phyloP scores from a whole-genome alignment of 2,888 invertebrate species.

The Pharmacophagus antenor region DNA sequence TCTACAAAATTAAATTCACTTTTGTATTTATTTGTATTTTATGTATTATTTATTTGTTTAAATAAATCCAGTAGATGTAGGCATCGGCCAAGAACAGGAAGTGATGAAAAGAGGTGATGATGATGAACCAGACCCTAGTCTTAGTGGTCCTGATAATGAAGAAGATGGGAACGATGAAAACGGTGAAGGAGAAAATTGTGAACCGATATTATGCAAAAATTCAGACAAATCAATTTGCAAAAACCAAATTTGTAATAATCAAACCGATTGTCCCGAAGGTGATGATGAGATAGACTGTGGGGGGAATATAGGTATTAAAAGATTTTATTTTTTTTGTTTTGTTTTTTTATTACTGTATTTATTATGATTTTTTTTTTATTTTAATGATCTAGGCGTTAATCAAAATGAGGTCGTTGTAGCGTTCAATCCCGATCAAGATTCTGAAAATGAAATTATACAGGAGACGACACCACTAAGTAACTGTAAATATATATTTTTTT shows the following conservation, averaged over 20 bases:
- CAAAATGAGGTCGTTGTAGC: slow-evolving; percentile 8
- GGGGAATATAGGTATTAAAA: not conserved
- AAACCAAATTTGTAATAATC: slow-evolving; percentile 39
- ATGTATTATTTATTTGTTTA: slow-evolving; percentile 21
- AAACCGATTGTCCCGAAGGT: slow-evolving; percentile 40
- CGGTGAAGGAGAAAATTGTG: not conserved
- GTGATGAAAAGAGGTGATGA: slow-evolving; percentile 8
- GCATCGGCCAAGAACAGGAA: not conserved
- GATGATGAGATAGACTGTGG: slow-evolving; percentile 42
- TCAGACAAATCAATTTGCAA: slow-evolving; percentile 37
- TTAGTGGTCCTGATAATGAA: not conserved
- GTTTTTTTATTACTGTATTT: slow-evolving; percentile 7
- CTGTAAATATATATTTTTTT: slow-evolving; percentile 31
- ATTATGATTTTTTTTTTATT: slow-evolving; percentile 29
- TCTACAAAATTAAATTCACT: not conserved
- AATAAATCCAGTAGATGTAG: not conserved
- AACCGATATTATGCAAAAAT: not conserved
- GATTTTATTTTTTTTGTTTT: not conserved
- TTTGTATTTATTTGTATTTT: slow-evolving; percentile 18
- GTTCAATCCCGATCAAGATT: slow-evolving; percentile 4
- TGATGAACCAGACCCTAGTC: slow-evolving; percentile 9
- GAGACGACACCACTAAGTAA: slow-evolving; percentile 10
- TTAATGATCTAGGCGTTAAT: slow-evolving; percentile 23
- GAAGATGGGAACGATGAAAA: not conserved
- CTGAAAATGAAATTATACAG: slow-evolving; percentile 13